Evolutionary conservation across 2,113 vertebrate genomes (phyloP).

Genomic region (Elachura formosa): DNA sequence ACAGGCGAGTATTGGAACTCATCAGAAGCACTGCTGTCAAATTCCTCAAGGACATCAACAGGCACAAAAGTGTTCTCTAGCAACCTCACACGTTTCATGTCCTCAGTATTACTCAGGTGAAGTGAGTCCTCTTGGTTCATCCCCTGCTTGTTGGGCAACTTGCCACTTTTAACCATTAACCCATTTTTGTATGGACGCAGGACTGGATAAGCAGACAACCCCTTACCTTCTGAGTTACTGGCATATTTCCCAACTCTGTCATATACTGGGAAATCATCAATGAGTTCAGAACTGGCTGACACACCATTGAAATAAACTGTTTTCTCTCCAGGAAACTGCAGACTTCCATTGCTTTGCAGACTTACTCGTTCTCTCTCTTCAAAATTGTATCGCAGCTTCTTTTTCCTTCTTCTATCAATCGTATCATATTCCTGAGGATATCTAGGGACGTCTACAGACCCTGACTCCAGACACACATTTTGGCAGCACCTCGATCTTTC

Average conservation of each 20-base stretch:
- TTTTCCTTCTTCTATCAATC: conserved; percentile 81
- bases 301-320: background rate
- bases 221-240: conserved; percentile 7
- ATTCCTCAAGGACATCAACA: conserved; percentile 69
- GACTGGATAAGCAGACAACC: conserved; percentile 9
- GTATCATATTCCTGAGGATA: conserved; percentile 86
- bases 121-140: conserved; percentile 45
- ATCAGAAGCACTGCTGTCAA: conserved; percentile 83
- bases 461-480: conserved; percentile 52
- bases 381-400: conserved; percentile 69
- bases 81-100: background rate
- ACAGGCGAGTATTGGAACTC: conserved; percentile 78
- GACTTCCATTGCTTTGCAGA: background rate
- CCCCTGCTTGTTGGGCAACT: conserved; percentile 67
- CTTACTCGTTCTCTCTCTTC: background rate
- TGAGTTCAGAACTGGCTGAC: background rate
- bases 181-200: conserved; percentile 81
- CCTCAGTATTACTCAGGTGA: conserved; percentile 57
- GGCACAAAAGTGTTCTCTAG: conserved; percentile 35
- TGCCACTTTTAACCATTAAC: conserved; percentile 85
- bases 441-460: conserved; percentile 51
- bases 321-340: background rate
- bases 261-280: background rate
- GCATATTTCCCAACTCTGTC: background rate
- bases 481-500: conserved; percentile 36